A percentile compares a stretch with the other conserved stretches of the same genome.
These are phyloP conservation scores for Varanus salvator DNA, from an alignment of 2,113 vertebrate species.

Conservation along the genomic window DNA sequence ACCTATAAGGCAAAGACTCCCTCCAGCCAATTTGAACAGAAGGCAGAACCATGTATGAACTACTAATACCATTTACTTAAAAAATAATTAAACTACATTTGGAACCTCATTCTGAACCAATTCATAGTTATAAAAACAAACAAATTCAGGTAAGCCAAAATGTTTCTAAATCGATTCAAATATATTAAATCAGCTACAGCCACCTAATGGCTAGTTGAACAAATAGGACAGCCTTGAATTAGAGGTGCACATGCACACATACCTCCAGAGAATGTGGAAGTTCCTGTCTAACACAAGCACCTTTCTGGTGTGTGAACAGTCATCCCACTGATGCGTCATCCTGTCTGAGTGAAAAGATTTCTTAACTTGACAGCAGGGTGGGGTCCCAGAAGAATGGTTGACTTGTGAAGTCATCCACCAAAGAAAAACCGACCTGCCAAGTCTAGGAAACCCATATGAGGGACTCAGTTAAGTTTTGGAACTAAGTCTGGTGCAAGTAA, in stretches of 20 bases:
- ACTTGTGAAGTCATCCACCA: slow-evolving; percentile 65
- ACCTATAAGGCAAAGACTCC: not conserved
- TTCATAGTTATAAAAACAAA: not conserved
- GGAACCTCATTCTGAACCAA: slow-evolving; percentile 6
- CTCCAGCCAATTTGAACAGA: not conserved
- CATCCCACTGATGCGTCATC: slow-evolving; percentile 70
- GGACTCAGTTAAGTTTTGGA: slow-evolving; percentile 8
- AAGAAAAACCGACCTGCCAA: slow-evolving; percentile 48
- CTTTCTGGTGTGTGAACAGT: slow-evolving; percentile 62
- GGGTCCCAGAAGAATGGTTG: slow-evolving; percentile 62
- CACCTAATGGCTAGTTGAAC: not conserved
- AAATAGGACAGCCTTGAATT: slow-evolving; percentile 24
- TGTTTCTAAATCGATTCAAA: slow-evolving; percentile 7
- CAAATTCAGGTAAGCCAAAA: not conserved
- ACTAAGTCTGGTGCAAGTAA: rapidly evolving
- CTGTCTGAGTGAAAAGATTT: slow-evolving; percentile 57
- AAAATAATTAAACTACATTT: not conserved
- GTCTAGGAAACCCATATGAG: not conserved
- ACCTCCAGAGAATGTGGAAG: slow-evolving; percentile 71
- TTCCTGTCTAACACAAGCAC: slow-evolving; percentile 69
- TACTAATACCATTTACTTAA: not conserved
- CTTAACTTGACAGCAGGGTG: slow-evolving; percentile 70
- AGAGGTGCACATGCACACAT: slow-evolving; percentile 48
- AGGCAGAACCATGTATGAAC: not conserved
- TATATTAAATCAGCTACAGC: not conserved